Conservation (phyloP, 2,888 invertebrate genomes). For the Syrista parreyssii region DNA sequence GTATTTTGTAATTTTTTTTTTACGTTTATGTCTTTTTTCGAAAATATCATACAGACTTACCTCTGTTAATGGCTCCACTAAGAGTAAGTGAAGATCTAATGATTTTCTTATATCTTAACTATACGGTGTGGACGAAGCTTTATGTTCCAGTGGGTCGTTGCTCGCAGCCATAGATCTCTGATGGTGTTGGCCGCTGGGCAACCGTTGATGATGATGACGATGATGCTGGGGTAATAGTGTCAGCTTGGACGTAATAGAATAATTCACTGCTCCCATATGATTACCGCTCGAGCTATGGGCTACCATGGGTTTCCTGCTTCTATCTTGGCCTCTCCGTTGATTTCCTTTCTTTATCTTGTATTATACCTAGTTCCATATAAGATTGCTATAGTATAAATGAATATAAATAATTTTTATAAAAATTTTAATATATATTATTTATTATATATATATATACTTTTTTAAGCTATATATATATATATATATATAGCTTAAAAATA, state of each 20-base stretch:
- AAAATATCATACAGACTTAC: neutral
- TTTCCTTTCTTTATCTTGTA: neutral
- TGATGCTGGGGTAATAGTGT: constrained; percentile 40
- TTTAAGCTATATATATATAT: no score
- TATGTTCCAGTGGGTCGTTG: neutral
- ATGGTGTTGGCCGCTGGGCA: constrained; percentile 24
- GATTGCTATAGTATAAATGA: neutral
- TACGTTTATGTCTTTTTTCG: neutral
- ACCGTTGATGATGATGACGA: constrained; percentile 36
- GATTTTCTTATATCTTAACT: neutral
- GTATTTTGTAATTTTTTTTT: neutral
- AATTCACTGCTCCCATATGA: constrained; percentile 37
- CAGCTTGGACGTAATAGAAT: constrained; percentile 37
- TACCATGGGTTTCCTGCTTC: constrained; percentile 21
- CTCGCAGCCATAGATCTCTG: constrained; percentile 7
- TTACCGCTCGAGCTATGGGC: constrained; percentile 19
- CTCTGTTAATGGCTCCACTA: neutral
- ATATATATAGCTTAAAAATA: neutral
- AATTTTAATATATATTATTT: no score
- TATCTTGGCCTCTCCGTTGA: neutral
- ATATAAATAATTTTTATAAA: no score
- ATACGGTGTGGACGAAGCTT: neutral
- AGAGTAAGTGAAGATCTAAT: neutral
- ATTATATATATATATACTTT: no score
- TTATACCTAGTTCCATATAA: neutral